Base-by-base conservation (phyloP, 2,797 vertebrate genomes). In the Pristis pectinata region DNA sequence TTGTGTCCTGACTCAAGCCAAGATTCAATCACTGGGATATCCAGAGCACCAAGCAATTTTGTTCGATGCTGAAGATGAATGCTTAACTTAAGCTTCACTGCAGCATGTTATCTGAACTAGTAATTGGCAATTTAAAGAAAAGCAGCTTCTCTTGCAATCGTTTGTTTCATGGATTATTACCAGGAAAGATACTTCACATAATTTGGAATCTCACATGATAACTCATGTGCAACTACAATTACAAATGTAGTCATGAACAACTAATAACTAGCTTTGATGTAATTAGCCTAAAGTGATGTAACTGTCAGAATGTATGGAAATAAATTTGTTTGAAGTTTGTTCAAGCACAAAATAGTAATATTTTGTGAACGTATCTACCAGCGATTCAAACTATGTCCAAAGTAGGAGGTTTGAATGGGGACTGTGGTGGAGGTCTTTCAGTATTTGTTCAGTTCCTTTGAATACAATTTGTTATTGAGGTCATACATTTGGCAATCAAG, bases 101-200 rank as follows among this genome's bases (percentile, higher is more conserved):
- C 87, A 67, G n/a, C 9, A 24, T 41, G n/a, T 19, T 30, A 74
- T n/a, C 44, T 94, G 92, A 41, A 53, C 44, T 74, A 53, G 76
- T 76, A 11, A 27, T 72, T 74, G 41, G 44, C 92, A 94, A 72
- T 74, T 53, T 53, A 53, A 94, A 44, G 6, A 76, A 70, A 53
- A 53, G 70, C 17, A n/a, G 8, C 30, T 94, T 74, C 61, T 74
- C 70, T 94, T 74, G 41, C 41, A 53, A 53, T 34, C 74, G 67
- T 76, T 49, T 1, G 6, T 70, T 92, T 67, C 92, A 92, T 92
- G 89, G 41, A 72, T 53, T 93, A 93, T 49, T 93, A 76, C 49
- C 72, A 53, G 70, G 70, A 94, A 49, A 94, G 15, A 94, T 72
- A 94, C 44, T 53, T 94, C 61, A 94, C 44, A 76, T 94, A 34